These are phyloP conservation scores for Hylomyscus alleni DNA, from an alignment of 2,797 vertebrate genomes.

Conservation along the genomic window DNA sequence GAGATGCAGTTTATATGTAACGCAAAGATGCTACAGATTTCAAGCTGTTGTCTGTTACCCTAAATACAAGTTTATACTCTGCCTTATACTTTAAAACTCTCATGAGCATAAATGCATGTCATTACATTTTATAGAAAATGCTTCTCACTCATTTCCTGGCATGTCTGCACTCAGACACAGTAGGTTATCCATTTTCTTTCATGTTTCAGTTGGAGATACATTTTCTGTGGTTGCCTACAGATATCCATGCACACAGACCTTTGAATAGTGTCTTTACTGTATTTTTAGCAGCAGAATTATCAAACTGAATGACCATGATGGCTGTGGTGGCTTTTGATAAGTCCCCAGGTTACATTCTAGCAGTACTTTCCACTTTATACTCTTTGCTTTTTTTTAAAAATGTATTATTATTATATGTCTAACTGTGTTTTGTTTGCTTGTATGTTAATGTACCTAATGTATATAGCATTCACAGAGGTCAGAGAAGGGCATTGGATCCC, in stretches of 20 bases:
- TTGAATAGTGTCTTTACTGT: neutral
- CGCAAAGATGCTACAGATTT: neutral
- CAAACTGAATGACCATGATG: neutral
- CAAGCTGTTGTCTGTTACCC: neutral
- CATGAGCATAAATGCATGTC: neutral
- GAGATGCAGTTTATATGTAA: neutral
- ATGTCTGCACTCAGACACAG: neutral
- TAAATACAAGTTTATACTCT: neutral
- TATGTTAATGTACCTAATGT: neutral
- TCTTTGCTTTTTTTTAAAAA: neutral
- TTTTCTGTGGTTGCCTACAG: neutral
- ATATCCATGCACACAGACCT: neutral
- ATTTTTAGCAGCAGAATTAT: neutral
- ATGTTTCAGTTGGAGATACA: neutral
- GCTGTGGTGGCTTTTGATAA: neutral
- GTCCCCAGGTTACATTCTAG: neutral
- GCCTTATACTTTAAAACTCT: conserved; percentile 10
- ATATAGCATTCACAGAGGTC: neutral
- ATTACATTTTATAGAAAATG: neutral
- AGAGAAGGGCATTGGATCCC: neutral
- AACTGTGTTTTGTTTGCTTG: neutral
- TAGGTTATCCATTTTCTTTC: neutral
- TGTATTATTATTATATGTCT: neutral
- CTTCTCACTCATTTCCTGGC: neutral
- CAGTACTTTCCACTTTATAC: neutral